Conservation (phyloP, 2,888 invertebrate genomes). For the Nymphalis urticae region DNA sequence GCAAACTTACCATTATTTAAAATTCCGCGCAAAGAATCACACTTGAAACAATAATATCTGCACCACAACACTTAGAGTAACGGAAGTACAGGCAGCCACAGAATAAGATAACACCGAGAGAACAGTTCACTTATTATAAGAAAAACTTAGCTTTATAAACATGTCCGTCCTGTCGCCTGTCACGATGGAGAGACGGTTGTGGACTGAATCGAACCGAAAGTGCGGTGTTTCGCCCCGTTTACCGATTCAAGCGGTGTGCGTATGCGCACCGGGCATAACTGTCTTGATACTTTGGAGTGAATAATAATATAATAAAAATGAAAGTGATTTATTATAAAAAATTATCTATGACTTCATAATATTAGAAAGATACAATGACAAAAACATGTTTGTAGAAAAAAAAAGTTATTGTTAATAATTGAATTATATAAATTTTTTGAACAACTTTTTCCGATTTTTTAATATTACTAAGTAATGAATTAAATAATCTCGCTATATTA, state of each 20-base stretch:
- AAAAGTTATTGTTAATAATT: too few species aligned
- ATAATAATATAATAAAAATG: slow-evolving; percentile 71
- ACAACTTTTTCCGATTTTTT: too few species aligned
- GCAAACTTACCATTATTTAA: slow-evolving; percentile 61
- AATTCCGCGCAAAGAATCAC: background rate
- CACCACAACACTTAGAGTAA: slow-evolving; percentile 51
- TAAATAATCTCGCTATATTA: too few species aligned
- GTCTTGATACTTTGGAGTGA: slow-evolving; percentile 71
- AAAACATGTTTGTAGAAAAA: too few species aligned
- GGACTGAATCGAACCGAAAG: slow-evolving; percentile 72
- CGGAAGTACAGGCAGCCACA: slow-evolving; percentile 53
- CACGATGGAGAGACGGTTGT: slow-evolving; percentile 69
- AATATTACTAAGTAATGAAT: too few species aligned
- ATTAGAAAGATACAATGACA: background rate
- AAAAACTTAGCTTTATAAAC: slow-evolving; percentile 41
- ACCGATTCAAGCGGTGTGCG: slow-evolving; percentile 69
- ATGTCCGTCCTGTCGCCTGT: slow-evolving; percentile 72
- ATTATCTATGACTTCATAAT: slow-evolving; percentile 1
- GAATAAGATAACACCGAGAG: slow-evolving; percentile 40
- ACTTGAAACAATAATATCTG: slow-evolving; percentile 46
- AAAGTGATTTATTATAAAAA: slow-evolving; percentile 54
- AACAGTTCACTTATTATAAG: slow-evolving; percentile 40
- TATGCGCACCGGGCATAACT: slow-evolving; percentile 66
- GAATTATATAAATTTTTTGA: too few species aligned
- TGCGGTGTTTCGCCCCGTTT: slow-evolving; percentile 54